These are phyloP conservation scores for Lepidochitona cinerea DNA, from an alignment of 2,888 invertebrate genomes.

Conservation along the genomic window DNA sequence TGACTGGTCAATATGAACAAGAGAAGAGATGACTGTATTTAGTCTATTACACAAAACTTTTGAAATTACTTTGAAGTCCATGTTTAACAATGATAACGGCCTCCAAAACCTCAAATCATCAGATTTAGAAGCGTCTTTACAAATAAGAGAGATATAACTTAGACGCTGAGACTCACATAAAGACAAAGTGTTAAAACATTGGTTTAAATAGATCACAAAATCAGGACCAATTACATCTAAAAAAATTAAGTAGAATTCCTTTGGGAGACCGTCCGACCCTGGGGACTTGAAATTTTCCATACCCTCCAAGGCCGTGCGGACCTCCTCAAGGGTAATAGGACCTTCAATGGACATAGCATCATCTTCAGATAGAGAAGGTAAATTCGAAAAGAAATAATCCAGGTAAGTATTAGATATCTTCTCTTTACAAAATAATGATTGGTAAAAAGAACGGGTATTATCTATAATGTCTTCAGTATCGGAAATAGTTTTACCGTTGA, in stretches of 20 bases:
- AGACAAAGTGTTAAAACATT: background rate
- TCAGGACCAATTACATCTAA: background rate
- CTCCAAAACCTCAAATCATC: background rate
- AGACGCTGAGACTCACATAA: background rate
- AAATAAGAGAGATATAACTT: background rate
- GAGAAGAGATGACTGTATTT: background rate
- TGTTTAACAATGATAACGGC: background rate
- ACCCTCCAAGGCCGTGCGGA: background rate
- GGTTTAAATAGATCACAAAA: background rate
- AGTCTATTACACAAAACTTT: slow-evolving; percentile 3
- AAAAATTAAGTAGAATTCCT: slow-evolving; percentile 9
- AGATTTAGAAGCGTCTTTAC: background rate
- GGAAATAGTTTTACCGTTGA: background rate
- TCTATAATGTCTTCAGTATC: background rate
- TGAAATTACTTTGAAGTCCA: background rate
- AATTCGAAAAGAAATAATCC: background rate
- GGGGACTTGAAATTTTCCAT: slow-evolving; percentile 9
- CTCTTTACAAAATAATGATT: background rate
- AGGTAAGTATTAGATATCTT: background rate
- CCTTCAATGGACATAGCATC: background rate
- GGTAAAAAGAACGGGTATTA: background rate
- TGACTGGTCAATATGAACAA: background rate
- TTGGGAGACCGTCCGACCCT: slow-evolving; percentile 3
- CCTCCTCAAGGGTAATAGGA: background rate
- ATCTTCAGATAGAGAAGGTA: background rate